Percentiles rank a stretch among this genome's conserved stretches.
These are phyloP conservation scores for Pao palembangensis DNA, from an alignment of 2,113 vertebrate species.

Conservation along the genomic window DNA sequence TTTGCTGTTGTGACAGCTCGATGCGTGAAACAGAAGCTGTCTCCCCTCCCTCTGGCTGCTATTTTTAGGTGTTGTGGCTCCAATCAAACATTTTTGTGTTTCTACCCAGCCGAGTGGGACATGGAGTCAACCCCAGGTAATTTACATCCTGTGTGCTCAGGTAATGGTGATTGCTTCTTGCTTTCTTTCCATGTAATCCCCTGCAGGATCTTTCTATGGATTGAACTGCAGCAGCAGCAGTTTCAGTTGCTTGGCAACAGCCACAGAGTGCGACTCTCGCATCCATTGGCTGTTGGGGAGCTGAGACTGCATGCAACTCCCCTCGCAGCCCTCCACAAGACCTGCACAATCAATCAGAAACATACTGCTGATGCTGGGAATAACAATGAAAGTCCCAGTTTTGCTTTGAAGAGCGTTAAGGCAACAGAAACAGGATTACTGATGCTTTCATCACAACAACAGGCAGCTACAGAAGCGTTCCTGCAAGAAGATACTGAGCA, in stretches of 20 bases:
- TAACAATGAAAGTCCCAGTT: slow-evolving; percentile 44
- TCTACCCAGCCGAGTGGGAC: slow-evolving; percentile 50
- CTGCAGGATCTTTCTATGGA: slow-evolving; percentile 36
- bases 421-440: slow-evolving; percentile 18
- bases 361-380: slow-evolving; percentile 22
- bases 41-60: too few species aligned
- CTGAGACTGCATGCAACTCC: slow-evolving; percentile 9
- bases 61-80: neutral
- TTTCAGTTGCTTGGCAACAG: slow-evolving; percentile 65
- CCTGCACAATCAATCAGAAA: slow-evolving; percentile 30
- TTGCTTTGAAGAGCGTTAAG: slow-evolving; percentile 43
- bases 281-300: slow-evolving; percentile 44
- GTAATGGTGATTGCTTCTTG: slow-evolving; percentile 20
- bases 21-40: too few species aligned
- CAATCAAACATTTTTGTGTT: neutral
- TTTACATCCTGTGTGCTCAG: slow-evolving; percentile 16
- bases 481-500: slow-evolving; percentile 24
- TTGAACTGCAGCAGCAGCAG: slow-evolving; percentile 48
- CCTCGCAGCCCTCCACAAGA: slow-evolving; percentile 10
- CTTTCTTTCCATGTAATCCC: slow-evolving; percentile 14
- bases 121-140: slow-evolving; percentile 42
- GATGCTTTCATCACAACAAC: slow-evolving; percentile 23
- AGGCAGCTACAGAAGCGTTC: slow-evolving; percentile 15
- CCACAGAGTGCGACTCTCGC: slow-evolving; percentile 22
- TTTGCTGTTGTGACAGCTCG: slow-evolving; percentile 27